Base-by-base conservation (phyloP, 2,888 invertebrate genomes). In the Amiota communis region DNA sequence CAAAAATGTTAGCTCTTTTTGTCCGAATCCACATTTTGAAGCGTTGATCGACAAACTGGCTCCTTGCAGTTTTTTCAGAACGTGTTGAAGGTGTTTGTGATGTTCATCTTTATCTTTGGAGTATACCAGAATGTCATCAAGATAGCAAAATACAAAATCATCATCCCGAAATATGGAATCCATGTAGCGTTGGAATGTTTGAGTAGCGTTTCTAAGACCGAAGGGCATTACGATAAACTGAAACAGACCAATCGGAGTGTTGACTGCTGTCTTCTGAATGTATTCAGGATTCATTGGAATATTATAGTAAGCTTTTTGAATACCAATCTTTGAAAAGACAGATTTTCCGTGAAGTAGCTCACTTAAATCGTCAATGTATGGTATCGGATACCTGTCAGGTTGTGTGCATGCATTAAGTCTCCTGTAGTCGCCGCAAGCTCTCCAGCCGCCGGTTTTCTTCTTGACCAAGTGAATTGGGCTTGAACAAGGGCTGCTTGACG, bases 211-310 rank as follows among this genome's bases (percentile, higher is more conserved):
- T 6, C 84, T 86, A 84, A 46, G 80, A 69, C 73, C 75, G 47
- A 79, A 77, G 3, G 74, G 70, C 87, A 88, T 88, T 10, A 68
- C 57, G 0, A 75, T 10, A 65, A 82, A 87, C 72, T 89, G 88
- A 70, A 83, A 89, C 6, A 88, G 73, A n/a, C 87, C 88, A 71
- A n/a, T n/a, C 0, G 88, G 88, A 2, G 88, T 89, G 0, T 75
- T 86, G 3, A 89, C 83, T 0, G 87, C 88, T 6, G 88, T 88
- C 75, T 90, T 89, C 1, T 65, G 74, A 13, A 89, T 80, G 73
- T 89, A 85, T 20, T 80, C 82, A 8, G 76, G 68, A 2, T 74
- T 76, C 20, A 90, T 81, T 0, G 87, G 87, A 48, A 90, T 88
- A 46, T 88, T 85, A 71, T 87, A 78, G 72, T 84, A 90, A 0